Evolutionary conservation across 1,140 invertebrate species (phyloP), one percentile per base, ranked within the genome.

Genomic region (Coboldia fuscipes): DNA sequence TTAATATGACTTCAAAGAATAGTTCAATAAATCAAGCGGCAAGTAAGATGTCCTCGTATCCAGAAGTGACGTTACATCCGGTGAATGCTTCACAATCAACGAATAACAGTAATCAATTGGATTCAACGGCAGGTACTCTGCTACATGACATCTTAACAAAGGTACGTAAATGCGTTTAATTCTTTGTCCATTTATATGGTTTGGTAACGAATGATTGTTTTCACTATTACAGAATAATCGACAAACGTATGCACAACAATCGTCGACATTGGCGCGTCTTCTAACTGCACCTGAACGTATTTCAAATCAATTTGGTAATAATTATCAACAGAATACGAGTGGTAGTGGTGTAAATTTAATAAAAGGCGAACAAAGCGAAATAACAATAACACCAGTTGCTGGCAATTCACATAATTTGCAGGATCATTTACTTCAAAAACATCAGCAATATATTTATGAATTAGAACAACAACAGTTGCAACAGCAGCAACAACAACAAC

Each of bases 91-190:
- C n/a, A n/a, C n/a, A n/a, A n/a, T 27, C 14, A 14, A 27, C 12
- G 24, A 27, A 27, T 27, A 27, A 27, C 24, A 27, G 24, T 27
- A 10, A n/a, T 27, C 12, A 29, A 29, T 29, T 6, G n/a, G n/a
- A n/a, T n/a, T n/a, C n/a, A n/a, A n/a, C n/a, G n/a, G n/a, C n/a
- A n/a, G n/a, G n/a, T n/a, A 33, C 75, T 1, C 51, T 81, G 19
- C 59, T 81, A 3, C 75, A 79, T 44, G 74, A 74, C 15, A 79
- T 78, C 39, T 56, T 81, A 13, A 78, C 74, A 1, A 78, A 72
- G 56, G 65, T 67, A 57, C 37, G 26, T 40, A 26, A 19, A 36
- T 3, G 14, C 14, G 4, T 4, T 27, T n/a, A 27, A 27, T 27
- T 27, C 14, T 27, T 3, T 27, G 12, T 27, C 24, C 10, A 4